phyloP scores from a whole-genome alignment of 1,140 invertebrate genomes.

The Ooceraea biroi region DNA sequence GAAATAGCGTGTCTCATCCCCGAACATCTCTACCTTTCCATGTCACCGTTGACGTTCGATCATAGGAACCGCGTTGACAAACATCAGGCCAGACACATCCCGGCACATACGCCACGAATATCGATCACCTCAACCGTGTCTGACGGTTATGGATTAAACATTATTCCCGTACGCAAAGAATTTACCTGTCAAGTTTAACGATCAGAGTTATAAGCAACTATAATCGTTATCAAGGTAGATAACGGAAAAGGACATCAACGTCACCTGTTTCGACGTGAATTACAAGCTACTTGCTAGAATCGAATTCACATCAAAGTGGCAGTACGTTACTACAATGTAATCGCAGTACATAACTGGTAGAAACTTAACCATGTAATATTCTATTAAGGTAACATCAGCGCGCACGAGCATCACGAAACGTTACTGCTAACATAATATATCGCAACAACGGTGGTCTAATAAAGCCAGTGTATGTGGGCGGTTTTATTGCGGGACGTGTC shows the following conservation, averaged over 20 bases:
- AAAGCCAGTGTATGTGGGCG: slow-evolving; percentile 33
- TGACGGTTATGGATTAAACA: no score
- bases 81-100: slow-evolving; percentile 31
- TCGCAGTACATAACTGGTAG: not conserved
- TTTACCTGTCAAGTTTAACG: no score
- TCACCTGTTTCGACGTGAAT: not conserved
- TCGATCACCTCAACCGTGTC: slow-evolving; percentile 32
- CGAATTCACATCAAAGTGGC: not conserved
- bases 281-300: not conserved
- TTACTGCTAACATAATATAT: slow-evolving; percentile 32
- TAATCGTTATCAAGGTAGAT: not conserved
- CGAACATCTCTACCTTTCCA: not conserved
- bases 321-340: not conserved
- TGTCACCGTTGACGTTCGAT: slow-evolving; percentile 19
- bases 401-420: slow-evolving; percentile 1
- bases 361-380: slow-evolving; percentile 35
- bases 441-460: slow-evolving; percentile 41
- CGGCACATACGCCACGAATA: slow-evolving; percentile 44
- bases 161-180: no score
- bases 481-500: slow-evolving; percentile 51
- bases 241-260: not conserved
- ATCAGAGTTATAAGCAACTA: not conserved
- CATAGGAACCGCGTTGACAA: slow-evolving; percentile 36
- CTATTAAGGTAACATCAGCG: slow-evolving; percentile 8
- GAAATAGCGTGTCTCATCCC: not conserved